Conservation (phyloP, 2,888 invertebrate species). For the Lasioglossum figueresi region DNA sequence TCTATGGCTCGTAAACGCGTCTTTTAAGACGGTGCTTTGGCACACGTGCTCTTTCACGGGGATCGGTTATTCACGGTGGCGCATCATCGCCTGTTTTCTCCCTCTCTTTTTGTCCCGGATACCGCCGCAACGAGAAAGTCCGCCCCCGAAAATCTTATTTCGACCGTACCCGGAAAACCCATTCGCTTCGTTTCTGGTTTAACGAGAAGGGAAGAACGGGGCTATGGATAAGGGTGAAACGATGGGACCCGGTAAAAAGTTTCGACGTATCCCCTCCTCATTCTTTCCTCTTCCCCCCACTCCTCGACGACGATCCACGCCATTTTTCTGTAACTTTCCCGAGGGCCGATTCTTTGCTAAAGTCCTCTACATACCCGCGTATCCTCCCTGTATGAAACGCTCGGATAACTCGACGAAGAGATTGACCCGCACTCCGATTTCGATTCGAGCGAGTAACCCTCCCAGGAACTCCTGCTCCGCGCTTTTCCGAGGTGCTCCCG, state of each 20-base stretch:
- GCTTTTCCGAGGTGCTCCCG: constrained; percentile 8
- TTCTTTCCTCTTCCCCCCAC: too few species aligned
- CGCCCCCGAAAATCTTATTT: neutral
- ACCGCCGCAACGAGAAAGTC: constrained; percentile 1
- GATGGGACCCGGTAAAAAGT: constrained; percentile 21
- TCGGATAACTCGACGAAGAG: constrained; percentile 26
- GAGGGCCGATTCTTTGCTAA: constrained; percentile 40
- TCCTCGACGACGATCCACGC: constrained; percentile 16
- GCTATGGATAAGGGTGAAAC: constrained; percentile 21
- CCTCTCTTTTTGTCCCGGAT: neutral
- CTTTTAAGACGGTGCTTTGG: constrained; percentile 65
- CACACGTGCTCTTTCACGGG: constrained; percentile 61
- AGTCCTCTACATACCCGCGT: constrained; percentile 21
- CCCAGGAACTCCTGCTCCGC: constrained; percentile 19
- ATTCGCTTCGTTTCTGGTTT: constrained; percentile 24
- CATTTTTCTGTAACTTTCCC: constrained; percentile 45
- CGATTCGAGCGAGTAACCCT: constrained; percentile 34
- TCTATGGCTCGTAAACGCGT: constrained; percentile 64
- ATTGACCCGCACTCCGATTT: constrained; percentile 44
- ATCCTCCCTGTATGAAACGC: constrained; percentile 6
- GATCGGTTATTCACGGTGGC: constrained; percentile 51
- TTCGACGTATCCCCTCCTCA: neutral
- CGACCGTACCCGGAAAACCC: neutral
- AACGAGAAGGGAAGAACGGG: constrained; percentile 35
- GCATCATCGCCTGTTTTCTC: constrained; percentile 51